phyloP scores from a whole-genome alignment of 2,797 vertebrate species.

The Falco concolor region DNA sequence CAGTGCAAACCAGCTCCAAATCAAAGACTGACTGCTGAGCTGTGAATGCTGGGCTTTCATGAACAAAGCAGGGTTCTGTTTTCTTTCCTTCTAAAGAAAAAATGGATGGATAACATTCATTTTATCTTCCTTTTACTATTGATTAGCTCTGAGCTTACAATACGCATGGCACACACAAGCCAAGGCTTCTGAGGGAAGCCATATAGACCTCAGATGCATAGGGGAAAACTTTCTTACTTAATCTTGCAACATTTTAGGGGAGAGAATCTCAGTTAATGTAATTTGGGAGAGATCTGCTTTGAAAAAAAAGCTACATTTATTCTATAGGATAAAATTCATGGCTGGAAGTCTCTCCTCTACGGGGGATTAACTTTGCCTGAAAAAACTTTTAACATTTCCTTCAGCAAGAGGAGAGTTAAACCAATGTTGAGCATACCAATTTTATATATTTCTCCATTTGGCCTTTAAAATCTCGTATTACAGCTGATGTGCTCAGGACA shows the following conservation, averaged over 20 bases:
- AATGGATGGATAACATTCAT: neutral
- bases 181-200: neutral
- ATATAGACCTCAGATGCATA: neutral
- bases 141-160: neutral
- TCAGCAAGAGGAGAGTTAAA: neutral
- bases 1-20: constrained; percentile 14
- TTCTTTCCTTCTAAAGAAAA: neutral
- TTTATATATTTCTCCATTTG: neutral
- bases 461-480: neutral
- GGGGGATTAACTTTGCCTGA: neutral
- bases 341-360: neutral
- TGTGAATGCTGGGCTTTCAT: constrained; percentile 3
- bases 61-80: neutral
- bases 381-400: neutral
- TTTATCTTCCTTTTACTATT: neutral
- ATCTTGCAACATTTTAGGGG: neutral
- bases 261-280: neutral
- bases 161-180: neutral
- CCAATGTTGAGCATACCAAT: neutral
- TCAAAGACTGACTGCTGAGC: constrained; percentile 29
- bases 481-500: neutral
- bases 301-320: neutral
- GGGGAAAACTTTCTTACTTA: neutral
- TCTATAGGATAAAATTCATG: neutral
- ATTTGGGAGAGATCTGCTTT: neutral